phyloP scores from a whole-genome alignment of 1,140 invertebrate genomes.

The Eumeta japonica region DNA sequence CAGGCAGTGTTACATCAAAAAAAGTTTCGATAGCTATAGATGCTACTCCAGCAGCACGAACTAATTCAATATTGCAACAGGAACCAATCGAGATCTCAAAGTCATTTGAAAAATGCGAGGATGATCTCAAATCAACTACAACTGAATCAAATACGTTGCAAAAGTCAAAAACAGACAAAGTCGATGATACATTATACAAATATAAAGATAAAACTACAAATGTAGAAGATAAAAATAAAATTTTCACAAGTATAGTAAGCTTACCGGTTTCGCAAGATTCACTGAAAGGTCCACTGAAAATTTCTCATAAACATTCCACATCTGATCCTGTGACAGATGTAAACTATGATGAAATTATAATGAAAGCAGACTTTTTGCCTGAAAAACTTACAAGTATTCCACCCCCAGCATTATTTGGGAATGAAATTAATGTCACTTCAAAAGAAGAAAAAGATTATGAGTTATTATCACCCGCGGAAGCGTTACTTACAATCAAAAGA shows the following conservation, averaged over 20 bases:
- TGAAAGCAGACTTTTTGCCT: too few relatives aligned
- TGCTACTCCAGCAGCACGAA: constrained; percentile 70
- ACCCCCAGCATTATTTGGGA: constrained; percentile 54
- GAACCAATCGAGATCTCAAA: constrained; percentile 72
- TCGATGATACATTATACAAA: constrained; percentile 21
- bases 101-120: constrained; percentile 50
- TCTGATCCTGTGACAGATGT: constrained; percentile 68
- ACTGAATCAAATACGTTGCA: constrained; percentile 27
- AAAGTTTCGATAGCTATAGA: constrained; percentile 75
- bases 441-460: constrained; percentile 47
- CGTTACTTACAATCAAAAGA: constrained; percentile 69
- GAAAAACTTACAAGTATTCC: constrained; percentile 26
- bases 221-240: constrained; percentile 26
- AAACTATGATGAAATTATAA: constrained; percentile 46
- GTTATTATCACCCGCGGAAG: constrained; percentile 65
- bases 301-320: constrained; percentile 70
- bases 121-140: constrained; percentile 28
- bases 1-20: constrained; percentile 54
- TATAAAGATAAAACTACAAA: constrained; percentile 12
- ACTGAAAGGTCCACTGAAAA: constrained; percentile 41
- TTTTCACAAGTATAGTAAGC: constrained; percentile 54
- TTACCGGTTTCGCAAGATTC: constrained; percentile 34
- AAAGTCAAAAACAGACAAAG: constrained; percentile 49
- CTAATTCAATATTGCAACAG: constrained; percentile 70
- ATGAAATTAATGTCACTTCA: constrained; percentile 75